Evolutionary conservation across 2,888 invertebrate species (phyloP).

Genomic region (Drosophila acutilabella): DNA sequence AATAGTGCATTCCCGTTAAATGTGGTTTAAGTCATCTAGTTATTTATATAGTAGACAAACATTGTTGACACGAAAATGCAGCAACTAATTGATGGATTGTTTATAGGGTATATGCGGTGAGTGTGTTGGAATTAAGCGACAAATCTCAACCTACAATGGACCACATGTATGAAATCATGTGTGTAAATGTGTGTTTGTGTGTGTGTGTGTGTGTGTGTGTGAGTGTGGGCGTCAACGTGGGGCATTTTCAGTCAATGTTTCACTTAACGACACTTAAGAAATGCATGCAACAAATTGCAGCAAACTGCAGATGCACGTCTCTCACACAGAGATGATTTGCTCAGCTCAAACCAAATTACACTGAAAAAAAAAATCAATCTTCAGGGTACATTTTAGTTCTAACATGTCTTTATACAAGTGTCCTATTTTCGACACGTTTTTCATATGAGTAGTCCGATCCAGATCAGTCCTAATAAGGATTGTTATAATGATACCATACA

Average conservation of each 20-base stretch:
- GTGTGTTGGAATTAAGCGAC: conserved; percentile 6
- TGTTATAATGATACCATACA: no score
- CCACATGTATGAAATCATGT: not conserved
- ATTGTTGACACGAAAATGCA: not conserved
- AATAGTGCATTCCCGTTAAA: not conserved
- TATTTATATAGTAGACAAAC: not conserved
- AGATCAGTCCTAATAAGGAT: no score
- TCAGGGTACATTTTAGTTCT: no score
- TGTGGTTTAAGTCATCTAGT: not conserved
- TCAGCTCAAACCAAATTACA: conserved; percentile 1
- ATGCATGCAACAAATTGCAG: conserved; percentile 32
- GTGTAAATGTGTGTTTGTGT: conserved; percentile 9
- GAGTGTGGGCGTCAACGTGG: conserved; percentile 61
- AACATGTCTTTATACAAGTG: no score
- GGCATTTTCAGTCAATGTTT: conserved; percentile 67
- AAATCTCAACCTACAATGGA: conserved; percentile 25
- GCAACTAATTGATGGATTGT: conserved; percentile 12
- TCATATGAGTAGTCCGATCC: no score
- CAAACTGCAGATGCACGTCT: conserved; percentile 36
- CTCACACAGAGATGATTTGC: conserved; percentile 24
- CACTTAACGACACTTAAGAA: conserved; percentile 70
- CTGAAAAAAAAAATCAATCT: no score
- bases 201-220: conserved; percentile 14
- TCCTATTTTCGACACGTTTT: no score
- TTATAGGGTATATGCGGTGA: conserved; percentile 6